Base-by-base conservation (phyloP, 2,888 invertebrate genomes). In the Pandemis corylana region DNA sequence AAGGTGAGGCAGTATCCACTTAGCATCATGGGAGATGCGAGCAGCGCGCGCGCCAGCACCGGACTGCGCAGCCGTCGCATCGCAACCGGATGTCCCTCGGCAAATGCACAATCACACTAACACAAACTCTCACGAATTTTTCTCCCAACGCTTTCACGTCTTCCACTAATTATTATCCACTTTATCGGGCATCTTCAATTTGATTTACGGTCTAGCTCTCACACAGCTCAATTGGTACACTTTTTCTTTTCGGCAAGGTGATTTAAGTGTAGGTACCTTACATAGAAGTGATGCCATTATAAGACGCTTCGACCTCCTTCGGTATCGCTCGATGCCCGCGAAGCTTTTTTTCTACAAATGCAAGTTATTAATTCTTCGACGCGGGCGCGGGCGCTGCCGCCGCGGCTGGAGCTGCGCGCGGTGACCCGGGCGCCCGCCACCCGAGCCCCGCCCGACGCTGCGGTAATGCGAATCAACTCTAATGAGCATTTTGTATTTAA, bases 171-270 rank as follows among this genome's bases (percentile, higher is more conserved):
- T 94, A 94, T 94, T 93, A 94, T 92, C 93, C 91, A 94, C 94
- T 94, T 94, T 94, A 94, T 94, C 94, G 92, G 89, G 89, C 94
- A 94, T 94, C 94, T 94, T 93, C 93, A 94, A 93, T 94, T 94
- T 94, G 94, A 94, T 94, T 94, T 94, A 94, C 93, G 90, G 86
- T 92, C 91, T 91, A 90, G 86, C 89, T 89, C 88, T 90, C 89
- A 89, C 90, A 89, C 87, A 88, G 89, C 89, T 90, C 90, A 90
- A 92, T 94, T 89, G 91, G 91, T 92, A 91, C 87, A 93, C 93
- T 94, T 94, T 94, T 94, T 92, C 91, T 93, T 94, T 93, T 91
- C 85, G 87, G 82, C 85, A 81, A 86, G 83, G 87, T 90, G 88
- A 90, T 89, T 90, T 89, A 84, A 89, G 87, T 84, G 84, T 85